Percentiles rank a stretch among this genome's conserved stretches.
phyloP scores from a whole-genome alignment of 2,888 invertebrate species.

The Parapristionchus giblindavisi region DNA sequence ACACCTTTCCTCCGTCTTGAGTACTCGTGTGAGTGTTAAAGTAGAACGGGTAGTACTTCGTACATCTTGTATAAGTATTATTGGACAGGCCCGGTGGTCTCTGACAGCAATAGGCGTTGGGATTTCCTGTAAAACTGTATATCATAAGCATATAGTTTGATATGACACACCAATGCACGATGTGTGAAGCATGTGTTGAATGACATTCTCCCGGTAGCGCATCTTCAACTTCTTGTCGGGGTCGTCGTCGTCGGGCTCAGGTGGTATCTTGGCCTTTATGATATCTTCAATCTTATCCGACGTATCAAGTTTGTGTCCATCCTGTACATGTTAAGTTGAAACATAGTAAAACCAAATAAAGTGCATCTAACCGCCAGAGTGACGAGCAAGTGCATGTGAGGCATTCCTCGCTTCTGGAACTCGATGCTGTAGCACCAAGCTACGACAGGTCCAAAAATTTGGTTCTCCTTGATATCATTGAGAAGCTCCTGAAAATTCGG shows the following conservation, averaged over 20 bases:
- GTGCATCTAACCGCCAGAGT: background rate
- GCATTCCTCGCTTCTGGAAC: constrained; percentile 31
- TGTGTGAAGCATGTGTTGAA: background rate
- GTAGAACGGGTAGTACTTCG: background rate
- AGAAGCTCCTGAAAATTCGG: constrained; percentile 7
- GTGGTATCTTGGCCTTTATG: background rate
- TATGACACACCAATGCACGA: background rate
- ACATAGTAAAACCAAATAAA: background rate
- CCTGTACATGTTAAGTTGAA: background rate
- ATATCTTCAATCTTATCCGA: background rate
- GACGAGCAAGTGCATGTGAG: constrained; percentile 16
- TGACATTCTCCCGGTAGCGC: background rate
- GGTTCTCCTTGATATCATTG: background rate
- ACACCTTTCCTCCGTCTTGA: background rate
- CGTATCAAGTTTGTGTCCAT: background rate
- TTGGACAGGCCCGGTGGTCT: too few relatives aligned
- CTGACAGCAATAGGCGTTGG: too few relatives aligned
- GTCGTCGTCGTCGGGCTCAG: background rate
- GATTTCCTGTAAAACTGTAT: too few relatives aligned
- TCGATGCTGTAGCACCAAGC: constrained; percentile 3
- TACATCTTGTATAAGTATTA: background rate
- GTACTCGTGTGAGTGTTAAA: background rate
- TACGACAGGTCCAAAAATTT: constrained; percentile 13
- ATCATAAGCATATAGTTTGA: too few relatives aligned
- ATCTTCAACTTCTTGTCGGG: background rate